Evolutionary conservation across 2,888 invertebrate genomes (phyloP).

Genomic region (Pilophorus perplexus): DNA sequence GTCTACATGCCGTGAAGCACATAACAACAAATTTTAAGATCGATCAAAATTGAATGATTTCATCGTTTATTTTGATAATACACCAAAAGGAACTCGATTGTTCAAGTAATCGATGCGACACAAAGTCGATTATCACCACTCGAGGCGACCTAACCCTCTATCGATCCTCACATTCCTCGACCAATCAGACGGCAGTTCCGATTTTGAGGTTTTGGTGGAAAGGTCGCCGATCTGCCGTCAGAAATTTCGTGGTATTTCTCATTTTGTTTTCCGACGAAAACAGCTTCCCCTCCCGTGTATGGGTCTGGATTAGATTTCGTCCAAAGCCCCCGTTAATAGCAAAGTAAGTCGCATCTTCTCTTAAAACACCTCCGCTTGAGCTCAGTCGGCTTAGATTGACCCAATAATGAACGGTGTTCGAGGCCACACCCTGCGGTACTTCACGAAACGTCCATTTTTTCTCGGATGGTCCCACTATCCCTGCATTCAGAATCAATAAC

Average conservation of each 20-base stretch:
- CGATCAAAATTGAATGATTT: too few species aligned
- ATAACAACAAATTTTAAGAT: too few species aligned
- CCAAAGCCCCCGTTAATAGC: not conserved
- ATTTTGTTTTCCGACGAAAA: not conserved
- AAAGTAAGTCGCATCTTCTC: too few species aligned
- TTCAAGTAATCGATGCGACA: too few species aligned
- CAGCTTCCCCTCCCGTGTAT: conserved; percentile 7
- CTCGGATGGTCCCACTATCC: not conserved
- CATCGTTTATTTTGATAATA: too few species aligned
- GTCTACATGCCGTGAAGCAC: too few species aligned
- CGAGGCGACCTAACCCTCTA: too few species aligned
- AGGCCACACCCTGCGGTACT: conserved; percentile 20
- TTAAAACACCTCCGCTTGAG: too few species aligned
- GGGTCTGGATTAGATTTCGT: not conserved
- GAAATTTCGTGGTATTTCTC: not conserved
- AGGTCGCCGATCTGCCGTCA: not conserved
- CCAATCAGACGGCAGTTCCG: not conserved
- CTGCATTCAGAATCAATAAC: not conserved
- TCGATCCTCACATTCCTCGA: not conserved
- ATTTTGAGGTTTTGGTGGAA: not conserved
- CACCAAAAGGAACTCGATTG: too few species aligned
- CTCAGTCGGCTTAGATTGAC: not conserved
- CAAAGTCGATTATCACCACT: too few species aligned
- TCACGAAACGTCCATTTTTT: not conserved
- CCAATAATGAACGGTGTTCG: not conserved